phyloP scores from a whole-genome alignment of 1,140 invertebrate genomes.

The Melipona quadrifasciata region DNA sequence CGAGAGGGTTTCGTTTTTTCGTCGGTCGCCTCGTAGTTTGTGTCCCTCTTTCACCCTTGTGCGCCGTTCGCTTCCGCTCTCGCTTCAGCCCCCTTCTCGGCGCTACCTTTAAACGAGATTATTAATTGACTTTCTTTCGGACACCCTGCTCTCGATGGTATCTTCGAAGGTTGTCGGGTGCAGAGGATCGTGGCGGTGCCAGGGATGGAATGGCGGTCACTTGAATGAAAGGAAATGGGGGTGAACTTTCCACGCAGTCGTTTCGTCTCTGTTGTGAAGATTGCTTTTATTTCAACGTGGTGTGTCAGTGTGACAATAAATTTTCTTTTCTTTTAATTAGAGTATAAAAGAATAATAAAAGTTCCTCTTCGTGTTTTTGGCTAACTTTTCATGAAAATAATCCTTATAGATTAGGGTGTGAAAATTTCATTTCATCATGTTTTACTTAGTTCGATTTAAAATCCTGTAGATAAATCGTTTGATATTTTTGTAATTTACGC shows the following conservation, averaged over 20 bases:
- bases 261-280: too few relatives aligned
- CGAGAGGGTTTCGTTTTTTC: conserved; percentile 19
- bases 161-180: background rate
- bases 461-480: too few relatives aligned
- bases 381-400: background rate
- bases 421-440: too few relatives aligned
- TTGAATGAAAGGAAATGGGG: background rate
- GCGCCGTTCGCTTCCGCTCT: background rate
- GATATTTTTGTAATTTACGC: too few relatives aligned
- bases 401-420: background rate
- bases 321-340: background rate
- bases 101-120: conserved; percentile 18
- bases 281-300: too few relatives aligned
- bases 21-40: background rate
- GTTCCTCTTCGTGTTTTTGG: too few relatives aligned
- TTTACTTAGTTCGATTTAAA: too few relatives aligned
- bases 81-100: too few relatives aligned
- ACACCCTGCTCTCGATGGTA: background rate
- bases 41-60: background rate
- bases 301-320: too few relatives aligned
- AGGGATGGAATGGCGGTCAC: too few relatives aligned
- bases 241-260: too few relatives aligned
- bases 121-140: conserved; percentile 27
- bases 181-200: background rate
- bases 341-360: background rate